Evolutionary conservation across 2,113 vertebrate genomes (phyloP).

Genomic region (Cairina moschata): DNA sequence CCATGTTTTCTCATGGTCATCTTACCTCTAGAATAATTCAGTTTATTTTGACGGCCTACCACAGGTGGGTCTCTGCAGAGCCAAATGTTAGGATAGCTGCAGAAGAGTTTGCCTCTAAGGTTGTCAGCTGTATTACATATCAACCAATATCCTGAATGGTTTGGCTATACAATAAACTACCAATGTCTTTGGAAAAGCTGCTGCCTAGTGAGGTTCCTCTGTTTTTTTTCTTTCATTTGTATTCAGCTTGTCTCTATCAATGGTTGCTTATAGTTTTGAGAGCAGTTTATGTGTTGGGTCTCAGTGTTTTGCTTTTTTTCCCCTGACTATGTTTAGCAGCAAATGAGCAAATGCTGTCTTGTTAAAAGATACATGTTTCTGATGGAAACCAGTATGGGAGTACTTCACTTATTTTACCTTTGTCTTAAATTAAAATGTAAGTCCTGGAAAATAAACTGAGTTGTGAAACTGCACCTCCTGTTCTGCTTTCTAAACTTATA

Average conservation of each 20-base stretch:
- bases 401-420: not conserved
- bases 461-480: not conserved
- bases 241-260: not conserved
- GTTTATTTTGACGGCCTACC: not conserved
- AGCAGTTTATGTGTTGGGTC: not conserved
- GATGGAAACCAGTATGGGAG: not conserved
- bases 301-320: not conserved
- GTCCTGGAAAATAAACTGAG: not conserved
- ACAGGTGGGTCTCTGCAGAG: not conserved
- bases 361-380: not conserved
- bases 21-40: not conserved
- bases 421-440: constrained; percentile 5
- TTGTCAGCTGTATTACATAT: not conserved
- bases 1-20: not conserved
- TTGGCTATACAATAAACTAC: not conserved
- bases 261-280: not conserved
- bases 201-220: not conserved
- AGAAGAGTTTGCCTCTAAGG: not conserved
- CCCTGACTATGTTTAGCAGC: not conserved
- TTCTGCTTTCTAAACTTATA: not conserved
- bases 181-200: not conserved
- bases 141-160: not conserved
- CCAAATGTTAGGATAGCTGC: fast-evolving
- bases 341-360: not conserved
- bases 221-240: not conserved